Conservation (phyloP, 2,888 invertebrate species). For the Eilema caniola region DNA sequence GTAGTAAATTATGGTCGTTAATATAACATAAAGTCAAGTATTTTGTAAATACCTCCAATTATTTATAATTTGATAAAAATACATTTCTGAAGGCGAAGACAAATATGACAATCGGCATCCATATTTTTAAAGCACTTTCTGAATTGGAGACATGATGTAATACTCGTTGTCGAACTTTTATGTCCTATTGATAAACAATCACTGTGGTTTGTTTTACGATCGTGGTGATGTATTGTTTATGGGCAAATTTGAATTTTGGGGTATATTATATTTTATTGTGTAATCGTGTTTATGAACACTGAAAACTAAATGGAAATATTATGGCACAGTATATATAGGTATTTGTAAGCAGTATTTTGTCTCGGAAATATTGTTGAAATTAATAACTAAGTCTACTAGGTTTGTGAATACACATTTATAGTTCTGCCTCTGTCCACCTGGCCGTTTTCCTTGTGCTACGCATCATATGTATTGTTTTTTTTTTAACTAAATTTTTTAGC, state of each 20-base stretch:
- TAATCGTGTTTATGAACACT: conserved; percentile 13
- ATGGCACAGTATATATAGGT: not conserved
- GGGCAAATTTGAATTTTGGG: conserved; percentile 20
- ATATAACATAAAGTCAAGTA: too few relatives aligned
- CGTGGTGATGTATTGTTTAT: conserved; percentile 20
- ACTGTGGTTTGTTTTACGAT: conserved; percentile 44
- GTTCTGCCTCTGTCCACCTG: too few relatives aligned
- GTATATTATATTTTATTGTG: conserved; percentile 25
- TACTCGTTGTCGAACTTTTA: conserved; percentile 47
- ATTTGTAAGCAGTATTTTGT: not conserved
- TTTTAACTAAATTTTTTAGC: too few relatives aligned
- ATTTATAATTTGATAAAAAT: too few relatives aligned
- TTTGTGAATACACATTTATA: too few relatives aligned
- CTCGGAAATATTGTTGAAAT: not conserved
- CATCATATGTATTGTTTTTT: too few relatives aligned
- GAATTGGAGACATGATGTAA: conserved; percentile 39
- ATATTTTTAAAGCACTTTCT: conserved; percentile 33
- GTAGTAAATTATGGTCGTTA: too few relatives aligned
- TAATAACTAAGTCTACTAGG: not conserved
- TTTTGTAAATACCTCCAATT: too few relatives aligned
- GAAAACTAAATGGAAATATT: not conserved
- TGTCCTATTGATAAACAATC: conserved; percentile 39
- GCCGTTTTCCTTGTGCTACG: too few relatives aligned
- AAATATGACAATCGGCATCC: conserved; percentile 22
- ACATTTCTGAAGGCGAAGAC: not conserved